Base-by-base conservation (phyloP, 2,113 vertebrate species). In the Tyrannus savana region DNA sequence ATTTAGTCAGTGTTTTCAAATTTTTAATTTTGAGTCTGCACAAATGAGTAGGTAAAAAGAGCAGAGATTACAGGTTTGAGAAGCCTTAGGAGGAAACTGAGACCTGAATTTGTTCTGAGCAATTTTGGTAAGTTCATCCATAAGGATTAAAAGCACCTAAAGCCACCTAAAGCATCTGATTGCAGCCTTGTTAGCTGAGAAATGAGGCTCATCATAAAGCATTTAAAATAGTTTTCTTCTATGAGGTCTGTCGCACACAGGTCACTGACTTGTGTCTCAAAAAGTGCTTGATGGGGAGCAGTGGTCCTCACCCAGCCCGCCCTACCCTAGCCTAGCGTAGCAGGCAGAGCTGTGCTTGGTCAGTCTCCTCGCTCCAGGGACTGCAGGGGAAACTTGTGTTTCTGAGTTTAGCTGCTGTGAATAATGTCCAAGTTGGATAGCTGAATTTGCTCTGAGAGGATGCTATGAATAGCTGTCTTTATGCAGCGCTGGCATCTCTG, bases 381-480 rank as follows among this genome's bases (percentile, higher is more conserved):
- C 47, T 78, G 50, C 19, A 63, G 76, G 63, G 60, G 42, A 90
- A 93, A 60, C 56, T 33, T 81, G 59, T 47, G 31, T 69, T 93
- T 93, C 78, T 95, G 63, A 86, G 60, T 71, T 80, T 39, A 81
- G 86, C 37, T 93, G 50, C 83, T 87, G 80, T 95, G 73, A 89
- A 56, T 74, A 71, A 81, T 84, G 76, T 78, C 68, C 76, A 72
- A 68, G 60, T 9, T 81, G 93, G 93, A 87, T 87, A 84, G 69
- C 56, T 80, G 56, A 56, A 87, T 86, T 46, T 63, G 33, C 68
- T 88, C 42, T 37, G 33, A 23, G 79, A 92, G 49, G 91, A 82
- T 96, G 73, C 44, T 87, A 87, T 97, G 96, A 97, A 96, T 96
- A 72, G 93, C 37, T 10, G 49, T 78, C 93, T 96, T 96, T 97